A percentile compares a stretch with the other conserved stretches of the same genome.
These are phyloP conservation scores for Microtus oregoni DNA, from an alignment of 2,113 vertebrate species.

Conservation along the genomic window DNA sequence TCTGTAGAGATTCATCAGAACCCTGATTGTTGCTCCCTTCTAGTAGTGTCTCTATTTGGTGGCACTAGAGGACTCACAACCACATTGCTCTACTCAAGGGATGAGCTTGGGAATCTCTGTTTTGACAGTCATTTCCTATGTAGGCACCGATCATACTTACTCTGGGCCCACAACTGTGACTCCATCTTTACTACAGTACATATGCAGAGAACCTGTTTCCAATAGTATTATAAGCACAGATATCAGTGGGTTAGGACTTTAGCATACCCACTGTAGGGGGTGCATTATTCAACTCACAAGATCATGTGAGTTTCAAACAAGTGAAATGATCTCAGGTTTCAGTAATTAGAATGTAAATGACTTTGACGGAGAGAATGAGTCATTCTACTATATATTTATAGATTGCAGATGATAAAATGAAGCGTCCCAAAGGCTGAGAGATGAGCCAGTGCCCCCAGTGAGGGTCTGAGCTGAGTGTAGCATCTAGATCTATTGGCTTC, in stretches of 20 bases:
- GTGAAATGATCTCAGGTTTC: not conserved
- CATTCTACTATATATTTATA: not conserved
- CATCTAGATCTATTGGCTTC: not conserved
- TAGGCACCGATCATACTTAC: not conserved
- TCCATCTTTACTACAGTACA: slow-evolving; percentile 9
- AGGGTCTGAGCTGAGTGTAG: not conserved
- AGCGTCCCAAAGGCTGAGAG: not conserved
- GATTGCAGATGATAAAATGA: not conserved
- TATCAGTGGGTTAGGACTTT: not conserved
- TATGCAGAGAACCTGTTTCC: not conserved
- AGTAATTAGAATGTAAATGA: not conserved
- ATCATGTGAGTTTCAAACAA: not conserved
- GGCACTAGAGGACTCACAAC: not conserved
- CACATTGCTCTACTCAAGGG: not conserved
- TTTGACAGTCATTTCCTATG: not conserved
- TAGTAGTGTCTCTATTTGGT: not conserved
- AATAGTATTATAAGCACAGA: not conserved
- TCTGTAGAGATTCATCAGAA: not conserved
- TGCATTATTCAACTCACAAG: not conserved
- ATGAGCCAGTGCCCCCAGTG: not conserved
- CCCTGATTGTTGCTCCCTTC: not conserved
- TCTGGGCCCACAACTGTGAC: not conserved
- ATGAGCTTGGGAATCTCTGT: not conserved
- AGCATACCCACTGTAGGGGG: not conserved
- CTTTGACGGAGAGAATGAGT: not conserved